A percentile compares a stretch with the other conserved stretches of the same genome.
Evolutionary conservation across 2,797 vertebrate genomes (phyloP).

Genomic region (Coreius guichenoti): DNA sequence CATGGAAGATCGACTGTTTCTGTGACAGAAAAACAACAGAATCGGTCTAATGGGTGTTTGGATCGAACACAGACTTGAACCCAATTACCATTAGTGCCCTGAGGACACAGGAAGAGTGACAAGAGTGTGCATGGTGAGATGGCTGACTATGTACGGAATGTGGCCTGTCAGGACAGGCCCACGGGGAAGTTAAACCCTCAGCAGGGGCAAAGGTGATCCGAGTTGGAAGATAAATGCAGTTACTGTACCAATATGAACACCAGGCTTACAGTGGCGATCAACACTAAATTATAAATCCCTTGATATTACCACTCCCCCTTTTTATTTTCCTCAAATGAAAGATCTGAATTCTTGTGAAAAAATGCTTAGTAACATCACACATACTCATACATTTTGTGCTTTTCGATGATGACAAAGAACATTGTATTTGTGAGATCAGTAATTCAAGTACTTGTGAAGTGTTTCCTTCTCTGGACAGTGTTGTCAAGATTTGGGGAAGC

Average conservation of each 20-base stretch:
- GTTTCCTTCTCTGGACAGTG: neutral
- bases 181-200: slow-evolving; percentile 68
- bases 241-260: slow-evolving; percentile 47
- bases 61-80: slow-evolving; percentile 31
- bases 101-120: slow-evolving; percentile 56
- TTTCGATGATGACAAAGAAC: neutral
- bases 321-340: neutral
- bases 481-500: neutral
- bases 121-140: slow-evolving; percentile 61
- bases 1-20: neutral
- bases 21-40: neutral
- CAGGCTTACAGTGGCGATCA: neutral
- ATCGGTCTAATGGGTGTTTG: slow-evolving; percentile 11
- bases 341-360: neutral
- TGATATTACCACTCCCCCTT: neutral
- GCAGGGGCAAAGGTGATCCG: slow-evolving; percentile 30
- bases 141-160: slow-evolving; percentile 76
- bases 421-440: neutral
- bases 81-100: slow-evolving; percentile 24
- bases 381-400: neutral
- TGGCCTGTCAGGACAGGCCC: slow-evolving; percentile 75
- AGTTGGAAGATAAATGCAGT: slow-evolving; percentile 63
- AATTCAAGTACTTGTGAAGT: neutral
- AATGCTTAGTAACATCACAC: neutral
- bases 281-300: slow-evolving; percentile 27